phyloP scores from a whole-genome alignment of 1,140 invertebrate species.

The Diabrotica undecimpunctata region DNA sequence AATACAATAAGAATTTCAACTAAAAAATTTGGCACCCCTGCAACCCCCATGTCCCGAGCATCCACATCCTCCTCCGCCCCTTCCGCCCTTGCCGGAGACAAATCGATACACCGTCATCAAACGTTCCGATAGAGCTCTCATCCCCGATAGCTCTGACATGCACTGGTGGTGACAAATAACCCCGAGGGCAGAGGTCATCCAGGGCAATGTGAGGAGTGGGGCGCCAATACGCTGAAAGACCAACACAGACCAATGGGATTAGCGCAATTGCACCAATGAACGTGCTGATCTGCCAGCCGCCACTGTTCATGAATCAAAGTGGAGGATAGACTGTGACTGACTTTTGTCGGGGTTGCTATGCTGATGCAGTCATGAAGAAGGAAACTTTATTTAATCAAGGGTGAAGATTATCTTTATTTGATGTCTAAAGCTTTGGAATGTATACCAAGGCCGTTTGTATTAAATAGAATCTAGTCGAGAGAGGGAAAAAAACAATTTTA shows the following conservation, averaged over 20 bases:
- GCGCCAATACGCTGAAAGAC: conserved; percentile 42
- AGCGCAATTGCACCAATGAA: conserved; percentile 40
- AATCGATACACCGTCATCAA: conserved; percentile 20
- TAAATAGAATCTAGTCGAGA: too few species aligned
- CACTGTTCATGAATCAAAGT: conserved; percentile 42
- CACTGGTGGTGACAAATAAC: conserved; percentile 10
- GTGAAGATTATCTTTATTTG: too few species aligned
- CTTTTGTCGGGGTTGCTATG: not conserved
- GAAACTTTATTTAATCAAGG: too few species aligned
- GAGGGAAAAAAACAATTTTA: too few species aligned
- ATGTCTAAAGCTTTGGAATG: too few species aligned
- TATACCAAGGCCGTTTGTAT: too few species aligned
- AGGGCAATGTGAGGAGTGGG: conserved; percentile 26
- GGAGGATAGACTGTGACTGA: conserved; percentile 20
- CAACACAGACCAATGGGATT: conserved; percentile 45
- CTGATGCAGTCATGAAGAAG: too few species aligned
- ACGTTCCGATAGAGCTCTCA: conserved; percentile 6
- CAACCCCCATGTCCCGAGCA: too few species aligned
- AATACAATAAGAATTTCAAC: too few species aligned
- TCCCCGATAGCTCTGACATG: conserved; percentile 4
- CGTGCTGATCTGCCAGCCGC: conserved; percentile 28
- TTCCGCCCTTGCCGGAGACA: not conserved
- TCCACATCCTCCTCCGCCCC: not conserved
- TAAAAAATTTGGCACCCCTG: too few species aligned
- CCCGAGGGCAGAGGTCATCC: conserved; percentile 34